A percentile compares a stretch with the other conserved stretches of the same genome.
phyloP scores from a whole-genome alignment of 2,113 vertebrate species.

The Chitala chitala region DNA sequence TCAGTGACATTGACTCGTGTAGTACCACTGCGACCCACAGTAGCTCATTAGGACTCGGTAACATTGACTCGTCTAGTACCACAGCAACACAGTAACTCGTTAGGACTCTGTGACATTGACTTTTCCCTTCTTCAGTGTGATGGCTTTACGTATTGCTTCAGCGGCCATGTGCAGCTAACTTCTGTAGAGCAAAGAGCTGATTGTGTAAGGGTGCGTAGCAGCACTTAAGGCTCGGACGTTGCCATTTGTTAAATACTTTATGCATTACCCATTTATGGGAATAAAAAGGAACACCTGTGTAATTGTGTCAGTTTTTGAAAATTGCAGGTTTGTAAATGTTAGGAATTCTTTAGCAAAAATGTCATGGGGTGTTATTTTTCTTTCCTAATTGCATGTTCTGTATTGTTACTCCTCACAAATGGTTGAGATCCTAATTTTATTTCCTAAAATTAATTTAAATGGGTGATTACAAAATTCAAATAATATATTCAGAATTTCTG shows the following conservation, averaged over 20 bases:
- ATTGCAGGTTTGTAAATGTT: background rate
- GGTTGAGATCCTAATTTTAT: background rate
- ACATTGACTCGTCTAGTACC: constrained; percentile 9
- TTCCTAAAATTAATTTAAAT: constrained; percentile 22
- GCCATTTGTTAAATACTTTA: no score
- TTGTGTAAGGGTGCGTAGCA: no score
- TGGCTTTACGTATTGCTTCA: no score
- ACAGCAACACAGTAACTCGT: constrained; percentile 19
- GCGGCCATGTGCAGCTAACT: no score
- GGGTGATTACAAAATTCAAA: constrained; percentile 25
- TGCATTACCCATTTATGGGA: no score
- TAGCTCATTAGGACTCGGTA: constrained; percentile 12
- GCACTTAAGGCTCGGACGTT: no score
- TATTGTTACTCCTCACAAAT: background rate
- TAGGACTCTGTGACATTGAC: background rate
- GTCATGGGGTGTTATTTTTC: background rate
- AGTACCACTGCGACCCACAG: background rate
- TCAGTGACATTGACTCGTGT: no score
- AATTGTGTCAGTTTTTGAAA: background rate
- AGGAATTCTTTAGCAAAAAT: background rate
- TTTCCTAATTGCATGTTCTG: constrained; percentile 4
- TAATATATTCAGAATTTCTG: constrained; percentile 28
- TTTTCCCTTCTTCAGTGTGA: no score
- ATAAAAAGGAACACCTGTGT: no score
- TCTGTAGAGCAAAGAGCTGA: no score